Conservation (phyloP, 2,888 invertebrate genomes). For the Leptura quadrifasciata region DNA sequence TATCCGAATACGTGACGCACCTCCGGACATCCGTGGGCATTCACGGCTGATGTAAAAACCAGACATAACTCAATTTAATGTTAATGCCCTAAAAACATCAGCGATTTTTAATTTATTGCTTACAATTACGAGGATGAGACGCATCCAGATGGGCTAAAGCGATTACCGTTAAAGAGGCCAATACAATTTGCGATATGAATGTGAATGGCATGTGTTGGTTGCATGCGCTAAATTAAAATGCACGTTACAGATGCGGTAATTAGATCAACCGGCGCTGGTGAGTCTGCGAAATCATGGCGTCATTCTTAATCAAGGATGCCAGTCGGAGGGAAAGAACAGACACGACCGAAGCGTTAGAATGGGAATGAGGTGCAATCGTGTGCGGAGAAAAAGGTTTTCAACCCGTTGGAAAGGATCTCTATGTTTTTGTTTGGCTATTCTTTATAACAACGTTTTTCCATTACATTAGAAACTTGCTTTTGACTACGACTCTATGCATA, state of each 20-base stretch:
- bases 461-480: no score
- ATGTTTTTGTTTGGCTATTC: no score
- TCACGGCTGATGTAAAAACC: neutral
- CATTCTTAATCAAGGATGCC: neutral
- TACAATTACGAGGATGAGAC: neutral
- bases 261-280: conserved; percentile 3
- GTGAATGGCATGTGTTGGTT: conserved; percentile 33
- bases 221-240: conserved; percentile 29
- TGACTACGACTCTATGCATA: no score
- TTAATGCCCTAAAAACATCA: neutral
- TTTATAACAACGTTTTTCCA: no score
- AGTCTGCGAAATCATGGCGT: conserved; percentile 7
- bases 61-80: neutral
- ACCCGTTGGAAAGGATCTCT: no score
- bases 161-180: conserved; percentile 20
- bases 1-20: neutral
- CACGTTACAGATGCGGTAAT: conserved; percentile 21
- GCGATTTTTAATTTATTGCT: conserved; percentile 1
- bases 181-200: conserved; percentile 26
- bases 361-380: neutral
- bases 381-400: no score
- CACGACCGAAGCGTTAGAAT: neutral
- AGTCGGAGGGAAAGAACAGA: neutral
- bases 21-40: neutral
- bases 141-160: conserved; percentile 6